Base-by-base conservation (phyloP, 2,797 vertebrate genomes). In the Notolepis coatsorum region DNA sequence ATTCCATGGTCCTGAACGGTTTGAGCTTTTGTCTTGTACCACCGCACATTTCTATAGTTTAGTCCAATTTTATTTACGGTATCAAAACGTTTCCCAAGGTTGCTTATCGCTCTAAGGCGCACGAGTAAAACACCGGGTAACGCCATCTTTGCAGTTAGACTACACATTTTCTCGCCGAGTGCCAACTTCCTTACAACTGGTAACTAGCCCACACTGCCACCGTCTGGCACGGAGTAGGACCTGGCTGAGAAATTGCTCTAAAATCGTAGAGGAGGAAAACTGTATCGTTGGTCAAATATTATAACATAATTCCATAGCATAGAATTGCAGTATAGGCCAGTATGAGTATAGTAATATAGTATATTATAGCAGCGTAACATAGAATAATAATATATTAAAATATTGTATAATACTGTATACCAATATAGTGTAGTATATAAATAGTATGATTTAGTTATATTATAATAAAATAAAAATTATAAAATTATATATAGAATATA, bases 101-200 rank as follows among this genome's bases (percentile, higher is more conserved):
- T 81, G 37, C 41, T 79, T 18, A 91, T 23, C 4, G 63, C 53
- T 71, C 80, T 75, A 0, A 90, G 33, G 0, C 81, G 70, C 92
- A 92, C 65, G 89, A 91, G 86, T 59, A 71, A 60, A 1, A 18
- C 30, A 30, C 86, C 67, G 84, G 75, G 73, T 37, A 77, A 59
- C 88, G 93, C 92, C 93, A 94, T 94, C 57, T 89, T 90, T n/a
- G n/a, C n/a, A n/a, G n/a, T n/a, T 76, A 54, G 84, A 77, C 31
- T 68, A 56, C 30, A 63, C 17, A 54, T 2, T 27, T 77, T 69
- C 77, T 84, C 75, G 78, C 79, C 69, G 62, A 13, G 33, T 31
- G n/a, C 15, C 2, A 1, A 17, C 7, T 20, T 50, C 9, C 17
- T 13, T 7, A 25, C 12, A 5, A 2, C 0, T 0, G 2, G 21